These are phyloP conservation scores for Trichosurus vulpecula DNA, from an alignment of 2,797 vertebrate genomes.

Conservation along the genomic window DNA sequence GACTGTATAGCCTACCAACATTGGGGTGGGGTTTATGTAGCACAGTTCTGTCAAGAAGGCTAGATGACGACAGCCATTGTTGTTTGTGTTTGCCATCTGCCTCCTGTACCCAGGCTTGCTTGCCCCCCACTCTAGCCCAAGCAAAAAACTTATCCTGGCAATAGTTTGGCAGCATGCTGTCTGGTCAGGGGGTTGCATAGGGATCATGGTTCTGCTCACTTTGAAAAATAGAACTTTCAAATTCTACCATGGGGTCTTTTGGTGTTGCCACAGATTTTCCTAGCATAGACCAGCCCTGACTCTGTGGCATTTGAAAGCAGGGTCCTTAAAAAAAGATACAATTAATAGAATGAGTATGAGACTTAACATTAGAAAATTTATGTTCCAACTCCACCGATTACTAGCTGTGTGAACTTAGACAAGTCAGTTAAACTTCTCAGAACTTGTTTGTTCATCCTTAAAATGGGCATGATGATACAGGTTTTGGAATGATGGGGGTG, in stretches of 20 bases:
- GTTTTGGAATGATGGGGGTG: not conserved
- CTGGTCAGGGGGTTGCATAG: not conserved
- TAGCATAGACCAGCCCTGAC: not conserved
- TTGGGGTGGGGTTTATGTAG: not conserved
- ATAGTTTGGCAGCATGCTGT: not conserved
- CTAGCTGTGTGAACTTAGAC: not conserved
- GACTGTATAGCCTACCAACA: not conserved
- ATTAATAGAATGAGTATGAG: not conserved
- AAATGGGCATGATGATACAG: not conserved
- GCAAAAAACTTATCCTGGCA: not conserved
- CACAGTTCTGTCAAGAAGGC: not conserved
- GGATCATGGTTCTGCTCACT: not conserved
- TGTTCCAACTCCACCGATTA: not conserved
- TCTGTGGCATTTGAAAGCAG: not conserved
- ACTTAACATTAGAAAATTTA: not conserved
- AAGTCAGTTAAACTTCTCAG: not conserved
- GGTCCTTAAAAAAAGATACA: not conserved
- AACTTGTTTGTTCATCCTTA: not conserved
- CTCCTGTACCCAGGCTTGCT: not conserved
- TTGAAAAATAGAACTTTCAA: not conserved
- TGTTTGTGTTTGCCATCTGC: not conserved
- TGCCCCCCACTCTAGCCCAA: not conserved
- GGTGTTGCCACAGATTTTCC: not conserved
- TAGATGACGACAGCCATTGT: not conserved
- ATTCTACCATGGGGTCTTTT: not conserved